Base-by-base conservation (phyloP, 2,113 vertebrate genomes). In the Pteronura brasiliensis region DNA sequence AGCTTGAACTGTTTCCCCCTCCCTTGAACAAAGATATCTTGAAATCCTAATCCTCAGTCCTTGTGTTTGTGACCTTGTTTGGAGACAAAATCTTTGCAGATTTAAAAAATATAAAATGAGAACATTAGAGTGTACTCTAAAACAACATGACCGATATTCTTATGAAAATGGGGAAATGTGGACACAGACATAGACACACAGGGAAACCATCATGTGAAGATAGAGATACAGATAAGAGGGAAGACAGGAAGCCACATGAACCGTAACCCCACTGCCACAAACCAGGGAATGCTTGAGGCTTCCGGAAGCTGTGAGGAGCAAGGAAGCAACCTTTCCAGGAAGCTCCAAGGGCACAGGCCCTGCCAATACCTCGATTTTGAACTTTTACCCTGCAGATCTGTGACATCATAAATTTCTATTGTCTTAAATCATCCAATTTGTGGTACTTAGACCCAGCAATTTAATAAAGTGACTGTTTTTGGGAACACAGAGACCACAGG, bases 211-310 rank as follows among this genome's bases (percentile, higher is more conserved):
- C 13, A 6, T 5, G 13, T 25, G 23, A 74, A 95, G 7, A 39
- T n/a, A 36, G 21, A 52, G 11, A 59, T 18, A 36, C 2, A 34
- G 7, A 55, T n/a, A 71, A 49, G 7, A 52, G 42, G 6, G 23
- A 74, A 57, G 4, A 9, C 5, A 55, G 52, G n/a, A 29, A 71
- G 1, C 4, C 11, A 1, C 3, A 0, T 42, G 34, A n/a, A 7
- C 1, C 31, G 29, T 2, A 12, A 7, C 11, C 67, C 34, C 4
- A 29, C 34, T 18, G 17, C 27, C 4, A 29, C 34, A 92, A 47
- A 65, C 2, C 31, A 25, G 31, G 0, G 4, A 29, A 31, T 6
- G 15, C 10, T 0, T 15, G 12, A 0, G 9, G 34, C 3, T 55
- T 3, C 18, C 31, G 21, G 34, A 90, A 42, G 11, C 15, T 27